phyloP scores from a whole-genome alignment of 2,888 invertebrate species.

The Xestia rhomboidea region DNA sequence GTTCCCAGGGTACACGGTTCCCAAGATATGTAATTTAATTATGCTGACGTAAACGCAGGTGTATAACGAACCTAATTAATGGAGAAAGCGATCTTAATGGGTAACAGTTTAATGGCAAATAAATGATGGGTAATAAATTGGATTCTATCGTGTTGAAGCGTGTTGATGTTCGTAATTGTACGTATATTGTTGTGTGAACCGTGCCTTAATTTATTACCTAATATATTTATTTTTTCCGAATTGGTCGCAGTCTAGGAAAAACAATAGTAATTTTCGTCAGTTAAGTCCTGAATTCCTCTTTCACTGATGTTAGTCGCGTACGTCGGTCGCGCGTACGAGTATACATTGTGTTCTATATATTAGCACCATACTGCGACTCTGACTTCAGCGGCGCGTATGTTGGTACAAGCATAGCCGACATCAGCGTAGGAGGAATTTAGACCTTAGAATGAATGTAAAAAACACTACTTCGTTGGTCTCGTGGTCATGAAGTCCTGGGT shows the following conservation, averaged over 20 bases:
- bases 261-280: not conserved
- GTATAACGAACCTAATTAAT: constrained; percentile 54
- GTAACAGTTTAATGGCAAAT: constrained; percentile 39
- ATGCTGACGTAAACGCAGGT: constrained; percentile 29
- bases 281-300: no score
- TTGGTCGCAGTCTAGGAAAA: no score
- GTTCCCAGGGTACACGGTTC: constrained; percentile 15
- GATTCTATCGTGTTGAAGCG: not conserved
- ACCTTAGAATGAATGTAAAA: not conserved
- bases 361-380: no score
- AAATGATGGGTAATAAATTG: constrained; percentile 33
- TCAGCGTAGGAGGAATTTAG: no score
- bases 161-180: constrained; percentile 15
- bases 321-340: no score
- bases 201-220: not conserved
- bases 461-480: not conserved
- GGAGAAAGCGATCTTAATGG: constrained; percentile 51
- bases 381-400: no score
- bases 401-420: no score
- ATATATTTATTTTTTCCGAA: not conserved
- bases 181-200: not conserved
- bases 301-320: no score
- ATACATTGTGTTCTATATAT: no score
- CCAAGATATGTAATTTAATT: constrained; percentile 54
- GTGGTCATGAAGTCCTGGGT: not conserved